Conservation (phyloP, 2,888 invertebrate species). For the Acleris literana region DNA sequence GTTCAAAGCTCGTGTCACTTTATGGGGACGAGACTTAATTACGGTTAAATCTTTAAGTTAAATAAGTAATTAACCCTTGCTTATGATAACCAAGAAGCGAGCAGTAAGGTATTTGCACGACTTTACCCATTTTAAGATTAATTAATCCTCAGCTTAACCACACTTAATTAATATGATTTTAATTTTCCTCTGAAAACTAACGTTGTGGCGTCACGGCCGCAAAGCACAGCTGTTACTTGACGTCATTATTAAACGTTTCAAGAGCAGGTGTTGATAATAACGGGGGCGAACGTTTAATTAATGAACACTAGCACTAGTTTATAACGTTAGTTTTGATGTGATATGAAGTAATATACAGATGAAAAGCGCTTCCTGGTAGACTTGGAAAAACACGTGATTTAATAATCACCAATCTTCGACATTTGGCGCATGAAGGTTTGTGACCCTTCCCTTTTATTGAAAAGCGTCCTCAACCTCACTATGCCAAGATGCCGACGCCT, state of each 20-base stretch:
- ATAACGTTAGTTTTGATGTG: conserved; percentile 44
- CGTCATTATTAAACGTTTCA: conserved; percentile 82
- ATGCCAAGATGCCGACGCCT: too few species aligned
- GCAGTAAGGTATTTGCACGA: too few species aligned
- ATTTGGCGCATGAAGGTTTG: too few species aligned
- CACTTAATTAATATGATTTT: conserved; percentile 65
- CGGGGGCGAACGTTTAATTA: conserved; percentile 79
- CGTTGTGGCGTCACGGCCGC: conserved; percentile 54
- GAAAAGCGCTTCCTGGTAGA: neutral
- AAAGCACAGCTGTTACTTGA: conserved; percentile 72
- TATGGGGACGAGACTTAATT: too few species aligned
- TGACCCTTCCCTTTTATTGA: too few species aligned
- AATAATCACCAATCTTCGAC: too few species aligned
- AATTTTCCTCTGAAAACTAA: conserved; percentile 76
- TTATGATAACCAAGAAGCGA: too few species aligned
- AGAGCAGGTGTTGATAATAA: conserved; percentile 82
- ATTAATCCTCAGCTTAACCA: conserved; percentile 34
- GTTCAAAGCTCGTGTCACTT: too few species aligned
- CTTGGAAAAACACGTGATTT: too few species aligned
- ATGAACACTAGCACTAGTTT: conserved; percentile 67
- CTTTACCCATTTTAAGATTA: conserved; percentile 21
- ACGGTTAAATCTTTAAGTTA: too few species aligned
- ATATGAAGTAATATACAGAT: neutral
- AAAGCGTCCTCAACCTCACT: too few species aligned
- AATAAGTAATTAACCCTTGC: too few species aligned